phyloP scores from a whole-genome alignment of 2,113 vertebrate species.

The Psilopsiagon aurifrons region DNA sequence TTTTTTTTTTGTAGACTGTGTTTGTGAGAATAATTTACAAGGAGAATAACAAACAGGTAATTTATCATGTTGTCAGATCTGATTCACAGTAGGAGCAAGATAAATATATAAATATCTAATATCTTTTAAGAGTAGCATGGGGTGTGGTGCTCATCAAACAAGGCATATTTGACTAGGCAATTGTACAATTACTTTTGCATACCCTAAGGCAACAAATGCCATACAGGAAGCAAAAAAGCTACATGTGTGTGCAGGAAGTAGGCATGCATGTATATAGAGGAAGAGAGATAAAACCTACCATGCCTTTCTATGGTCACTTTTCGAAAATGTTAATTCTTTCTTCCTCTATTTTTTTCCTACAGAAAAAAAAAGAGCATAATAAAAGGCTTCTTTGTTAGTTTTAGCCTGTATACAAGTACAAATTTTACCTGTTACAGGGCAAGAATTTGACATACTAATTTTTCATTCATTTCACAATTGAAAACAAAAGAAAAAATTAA shows the following conservation, averaged over 20 bases:
- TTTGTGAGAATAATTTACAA: neutral
- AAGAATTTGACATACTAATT: neutral
- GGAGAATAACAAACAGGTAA: neutral
- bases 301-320: neutral
- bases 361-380: neutral
- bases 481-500: neutral
- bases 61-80: neutral
- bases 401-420: neutral
- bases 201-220: neutral
- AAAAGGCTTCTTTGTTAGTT: neutral
- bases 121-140: neutral
- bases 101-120: neutral
- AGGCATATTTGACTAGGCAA: neutral
- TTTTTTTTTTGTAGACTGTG: neutral
- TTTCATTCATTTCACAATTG: neutral
- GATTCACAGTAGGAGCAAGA: neutral
- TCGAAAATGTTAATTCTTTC: neutral
- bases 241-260: neutral
- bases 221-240: neutral
- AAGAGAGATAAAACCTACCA: neutral
- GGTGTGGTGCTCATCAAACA: neutral
- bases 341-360: neutral
- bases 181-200: neutral
- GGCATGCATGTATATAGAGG: neutral
- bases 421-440: neutral